Conservation (phyloP, 2,797 vertebrate species). For the Smutsia gigantea region DNA sequence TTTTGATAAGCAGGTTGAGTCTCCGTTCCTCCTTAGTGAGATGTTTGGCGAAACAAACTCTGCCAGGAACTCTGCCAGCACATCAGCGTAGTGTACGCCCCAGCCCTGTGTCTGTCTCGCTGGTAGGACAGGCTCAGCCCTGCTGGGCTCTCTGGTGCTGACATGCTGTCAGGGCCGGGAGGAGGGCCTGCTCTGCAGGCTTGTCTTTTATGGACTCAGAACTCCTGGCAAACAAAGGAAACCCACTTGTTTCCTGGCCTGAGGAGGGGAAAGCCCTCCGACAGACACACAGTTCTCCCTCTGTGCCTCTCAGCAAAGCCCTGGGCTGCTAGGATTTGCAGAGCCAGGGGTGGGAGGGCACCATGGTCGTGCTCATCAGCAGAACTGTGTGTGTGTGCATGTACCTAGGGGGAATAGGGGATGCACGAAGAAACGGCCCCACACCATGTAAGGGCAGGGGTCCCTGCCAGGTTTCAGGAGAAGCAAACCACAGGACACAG, state of each 20-base stretch:
- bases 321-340: background rate
- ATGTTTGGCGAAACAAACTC: slow-evolving; percentile 60
- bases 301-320: background rate
- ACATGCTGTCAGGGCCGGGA: background rate
- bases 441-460: background rate
- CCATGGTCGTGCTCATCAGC: background rate
- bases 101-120: background rate
- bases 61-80: slow-evolving; percentile 56
- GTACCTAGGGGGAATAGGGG: background rate
- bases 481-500: background rate
- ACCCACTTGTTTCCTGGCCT: background rate
- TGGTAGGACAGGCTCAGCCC: background rate
- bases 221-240: background rate
- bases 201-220: background rate
- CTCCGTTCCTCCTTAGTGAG: slow-evolving; percentile 45
- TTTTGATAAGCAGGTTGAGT: slow-evolving; percentile 77
- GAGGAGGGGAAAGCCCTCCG: background rate
- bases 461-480: background rate
- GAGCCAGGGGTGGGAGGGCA: background rate
- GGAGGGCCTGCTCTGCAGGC: too few species aligned
- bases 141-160: background rate
- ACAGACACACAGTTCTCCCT: background rate
- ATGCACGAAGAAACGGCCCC: background rate
- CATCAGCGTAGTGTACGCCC: background rate
- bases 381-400: fast-evolving